Evolutionary conservation across 2,113 vertebrate species (phyloP), one percentile per base, ranked within the genome.

Genomic region (Vimba vimba): DNA sequence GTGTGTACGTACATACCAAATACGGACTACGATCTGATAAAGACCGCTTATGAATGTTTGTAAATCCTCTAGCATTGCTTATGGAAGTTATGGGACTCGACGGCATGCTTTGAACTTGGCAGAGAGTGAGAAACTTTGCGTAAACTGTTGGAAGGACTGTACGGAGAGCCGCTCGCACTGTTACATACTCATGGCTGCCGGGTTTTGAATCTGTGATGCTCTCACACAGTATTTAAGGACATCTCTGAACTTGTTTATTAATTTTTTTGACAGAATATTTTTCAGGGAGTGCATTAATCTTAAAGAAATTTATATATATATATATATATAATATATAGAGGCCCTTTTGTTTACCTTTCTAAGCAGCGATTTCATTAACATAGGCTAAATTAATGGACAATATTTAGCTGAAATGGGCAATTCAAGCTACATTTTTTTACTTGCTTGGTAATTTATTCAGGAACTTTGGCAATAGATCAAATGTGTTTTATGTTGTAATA

Each of bases 1-100:
- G 91, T 88, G 88, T 36, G 78, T 62, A n/a, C 69, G 62, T 59
- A 76, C 76, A 86, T 66, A 85, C 52, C 73, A 45, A 86, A 87
- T 83, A 43, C 71, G 64, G 83, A 86, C 75, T 80, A 66, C 25
- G 74, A 78, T 90, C 88, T 74, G 84, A 88, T 87, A 87, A 92
- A 86, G 88, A 86, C 86, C 87, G 88, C 88, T 78, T 66, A 59
- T 80, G 84, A 84, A 82, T 80, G 84, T 83, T 85, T 84, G 87
- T 84, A 90, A 84, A 60, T 86, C 86, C 82, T 86, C 21, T 59
- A 33, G 19, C 25, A 33, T 50, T 30, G 13, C 76, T 75, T 91
- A 91, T 88, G 64, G 86, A 87, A 83, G 86, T 83, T 83, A 79
- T 25, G 27, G 15, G 52, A 87, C 21, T 50, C 43, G 81, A 45